phyloP scores from a whole-genome alignment of 2,113 vertebrate species.

The Mus pahari region DNA sequence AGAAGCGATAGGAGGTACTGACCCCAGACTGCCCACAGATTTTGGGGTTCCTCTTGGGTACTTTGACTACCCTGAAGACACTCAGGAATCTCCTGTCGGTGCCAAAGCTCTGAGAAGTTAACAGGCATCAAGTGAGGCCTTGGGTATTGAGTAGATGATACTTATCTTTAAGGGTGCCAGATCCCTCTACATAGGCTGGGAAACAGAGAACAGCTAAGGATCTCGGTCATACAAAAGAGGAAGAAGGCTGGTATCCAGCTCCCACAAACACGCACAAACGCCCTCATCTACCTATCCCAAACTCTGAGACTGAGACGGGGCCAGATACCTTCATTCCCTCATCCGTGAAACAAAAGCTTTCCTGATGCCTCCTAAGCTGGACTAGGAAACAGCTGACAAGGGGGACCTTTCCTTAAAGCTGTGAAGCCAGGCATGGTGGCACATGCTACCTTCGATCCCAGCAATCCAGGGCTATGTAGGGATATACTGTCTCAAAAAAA shows the following conservation, averaged over 20 bases:
- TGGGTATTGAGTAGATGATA: not conserved
- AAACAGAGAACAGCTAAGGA: constrained; percentile 16
- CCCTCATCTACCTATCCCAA: not conserved
- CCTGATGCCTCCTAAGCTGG: not conserved
- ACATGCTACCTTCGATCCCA: not conserved
- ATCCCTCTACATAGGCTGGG: not conserved
- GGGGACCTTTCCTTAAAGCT: not conserved
- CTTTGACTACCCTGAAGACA: constrained; percentile 61
- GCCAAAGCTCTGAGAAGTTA: constrained; percentile 23
- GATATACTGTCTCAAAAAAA: not conserved
- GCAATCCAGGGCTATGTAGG: not conserved
- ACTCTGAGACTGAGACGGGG: constrained; percentile 55
- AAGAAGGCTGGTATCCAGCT: not conserved
- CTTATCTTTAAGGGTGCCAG: not conserved
- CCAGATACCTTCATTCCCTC: not conserved
- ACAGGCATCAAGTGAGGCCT: not conserved
- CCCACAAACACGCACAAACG: constrained; percentile 14
- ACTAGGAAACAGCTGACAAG: not conserved
- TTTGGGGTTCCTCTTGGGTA: constrained; percentile 72
- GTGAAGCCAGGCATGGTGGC: not conserved
- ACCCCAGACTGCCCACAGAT: constrained; percentile 70
- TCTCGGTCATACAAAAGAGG: not conserved
- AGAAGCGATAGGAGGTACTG: constrained; percentile 1
- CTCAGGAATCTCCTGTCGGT: not conserved
- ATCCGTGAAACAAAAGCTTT: not conserved